Conservation (phyloP, 2,797 vertebrate species). For the Syngnathus rostellatus region DNA sequence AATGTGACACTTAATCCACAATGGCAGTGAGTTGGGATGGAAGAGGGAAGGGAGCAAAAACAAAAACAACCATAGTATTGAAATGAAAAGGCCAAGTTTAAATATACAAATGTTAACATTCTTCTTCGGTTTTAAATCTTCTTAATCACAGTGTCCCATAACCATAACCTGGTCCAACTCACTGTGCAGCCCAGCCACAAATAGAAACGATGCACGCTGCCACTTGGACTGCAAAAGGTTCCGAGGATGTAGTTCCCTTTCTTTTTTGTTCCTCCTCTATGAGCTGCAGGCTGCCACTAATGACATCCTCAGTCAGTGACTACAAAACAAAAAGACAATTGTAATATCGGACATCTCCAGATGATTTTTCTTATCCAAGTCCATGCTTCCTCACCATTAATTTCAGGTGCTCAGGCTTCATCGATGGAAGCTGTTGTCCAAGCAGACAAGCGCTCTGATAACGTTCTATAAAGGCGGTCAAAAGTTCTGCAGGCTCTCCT, state of each 20-base stretch:
- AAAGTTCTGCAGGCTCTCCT: conserved; percentile 75
- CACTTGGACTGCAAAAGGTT: conserved; percentile 76
- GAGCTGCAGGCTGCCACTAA: conserved; percentile 77
- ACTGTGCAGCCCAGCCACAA: conserved; percentile 90
- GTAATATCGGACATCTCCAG: neutral
- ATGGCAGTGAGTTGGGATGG: neutral
- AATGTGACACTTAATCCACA: conserved; percentile 1
- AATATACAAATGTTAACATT: too few species aligned
- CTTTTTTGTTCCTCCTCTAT: conserved; percentile 75
- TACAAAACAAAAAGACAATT: conserved; percentile 36
- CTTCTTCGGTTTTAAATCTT: too few species aligned
- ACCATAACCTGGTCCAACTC: conserved; percentile 9
- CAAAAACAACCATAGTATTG: too few species aligned
- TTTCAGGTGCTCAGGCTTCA: conserved; percentile 83
- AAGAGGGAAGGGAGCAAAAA: too few species aligned
- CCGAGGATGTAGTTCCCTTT: conserved; percentile 51
- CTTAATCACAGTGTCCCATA: too few species aligned
- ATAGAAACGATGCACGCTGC: conserved; percentile 83
- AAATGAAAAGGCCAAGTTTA: too few species aligned
- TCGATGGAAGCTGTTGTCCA: conserved; percentile 84
- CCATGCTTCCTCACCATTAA: conserved; percentile 72
- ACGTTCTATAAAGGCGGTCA: conserved; percentile 77
- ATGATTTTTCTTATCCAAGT: neutral
- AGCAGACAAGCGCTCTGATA: conserved; percentile 81
- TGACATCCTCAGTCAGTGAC: conserved; percentile 82